A percentile compares a stretch with the other conserved stretches of the same genome.
phyloP scores from a whole-genome alignment of 2,888 invertebrate genomes.

The Lasioglossum zephyrum region DNA sequence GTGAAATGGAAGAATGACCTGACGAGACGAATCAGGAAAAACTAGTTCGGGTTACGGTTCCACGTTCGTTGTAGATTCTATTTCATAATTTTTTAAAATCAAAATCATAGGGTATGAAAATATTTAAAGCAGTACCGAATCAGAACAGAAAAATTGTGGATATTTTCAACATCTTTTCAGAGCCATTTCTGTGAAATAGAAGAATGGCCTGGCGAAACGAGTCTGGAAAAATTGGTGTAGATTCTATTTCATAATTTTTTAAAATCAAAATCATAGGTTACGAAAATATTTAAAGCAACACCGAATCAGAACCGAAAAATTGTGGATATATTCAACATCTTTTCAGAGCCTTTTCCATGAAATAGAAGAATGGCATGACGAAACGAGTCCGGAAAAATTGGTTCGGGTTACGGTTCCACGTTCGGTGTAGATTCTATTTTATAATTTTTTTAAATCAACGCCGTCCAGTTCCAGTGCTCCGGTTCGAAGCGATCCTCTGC shows the following conservation, averaged over 20 bases:
- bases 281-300: not conserved
- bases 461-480: not conserved
- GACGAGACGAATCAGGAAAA: too few species aligned
- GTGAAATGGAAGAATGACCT: too few species aligned
- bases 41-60: not conserved
- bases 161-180: too few species aligned
- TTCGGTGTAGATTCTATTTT: not conserved
- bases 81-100: not conserved
- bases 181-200: too few species aligned
- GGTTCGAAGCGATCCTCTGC: constrained; percentile 55
- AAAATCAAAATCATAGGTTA: too few species aligned
- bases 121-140: too few species aligned
- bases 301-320: not conserved
- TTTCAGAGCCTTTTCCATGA: not conserved
- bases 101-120: not conserved
- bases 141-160: too few species aligned
- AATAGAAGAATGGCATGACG: too few species aligned
- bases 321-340: not conserved
- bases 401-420: not conserved
- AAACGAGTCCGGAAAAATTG: not conserved
- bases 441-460: not conserved
- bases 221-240: too few species aligned
- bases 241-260: too few species aligned
- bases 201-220: too few species aligned
- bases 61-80: not conserved